phyloP scores from a whole-genome alignment of 2,113 vertebrate genomes.

The Scytalopus superciliaris region DNA sequence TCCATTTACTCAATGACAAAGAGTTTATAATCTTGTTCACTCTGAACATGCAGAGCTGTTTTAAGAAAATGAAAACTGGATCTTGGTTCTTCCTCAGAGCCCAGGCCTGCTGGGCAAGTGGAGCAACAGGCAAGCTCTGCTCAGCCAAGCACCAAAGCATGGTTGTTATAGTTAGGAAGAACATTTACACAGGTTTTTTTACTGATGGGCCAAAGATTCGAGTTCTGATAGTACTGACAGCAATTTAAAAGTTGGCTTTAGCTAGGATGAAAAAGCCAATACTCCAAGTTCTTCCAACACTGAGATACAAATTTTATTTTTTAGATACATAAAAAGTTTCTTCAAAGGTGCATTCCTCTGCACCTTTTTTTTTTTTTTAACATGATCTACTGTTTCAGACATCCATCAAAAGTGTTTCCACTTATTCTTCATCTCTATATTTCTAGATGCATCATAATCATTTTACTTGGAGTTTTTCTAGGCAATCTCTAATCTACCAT shows the following conservation, averaged over 20 bases:
- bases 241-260: neutral
- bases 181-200: neutral
- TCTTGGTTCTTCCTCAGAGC: neutral
- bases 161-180: neutral
- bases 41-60: neutral
- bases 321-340: neutral
- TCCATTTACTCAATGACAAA: neutral
- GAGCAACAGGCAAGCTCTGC: neutral
- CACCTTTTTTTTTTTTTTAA: neutral
- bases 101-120: neutral
- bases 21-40: neutral
- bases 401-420: neutral
- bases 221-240: neutral
- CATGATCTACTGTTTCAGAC: neutral
- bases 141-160: neutral
- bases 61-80: neutral
- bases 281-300: neutral
- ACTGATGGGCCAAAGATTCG: neutral
- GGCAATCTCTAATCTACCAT: neutral
- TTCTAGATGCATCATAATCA: neutral
- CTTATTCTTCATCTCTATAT: neutral
- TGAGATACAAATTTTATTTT: neutral
- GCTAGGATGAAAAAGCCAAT: neutral
- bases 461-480: neutral
- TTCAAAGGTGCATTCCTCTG: neutral